Evolutionary conservation across 2,113 vertebrate species (phyloP).

Genomic region (Gila orcuttii): DNA sequence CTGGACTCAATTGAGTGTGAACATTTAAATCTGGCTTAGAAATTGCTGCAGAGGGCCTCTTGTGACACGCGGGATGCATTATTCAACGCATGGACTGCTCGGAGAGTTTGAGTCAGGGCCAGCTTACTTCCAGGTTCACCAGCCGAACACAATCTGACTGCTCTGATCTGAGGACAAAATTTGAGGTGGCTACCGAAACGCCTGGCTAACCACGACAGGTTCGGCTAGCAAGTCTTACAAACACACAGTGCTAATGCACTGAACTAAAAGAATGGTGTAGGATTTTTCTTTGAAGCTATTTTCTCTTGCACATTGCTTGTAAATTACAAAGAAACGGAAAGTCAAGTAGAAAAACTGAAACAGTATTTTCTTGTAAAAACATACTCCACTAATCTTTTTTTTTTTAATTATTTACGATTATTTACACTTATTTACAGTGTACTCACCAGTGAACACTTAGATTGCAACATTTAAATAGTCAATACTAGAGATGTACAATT

Average conservation of each 20-base stretch:
- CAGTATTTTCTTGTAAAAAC: too few species aligned
- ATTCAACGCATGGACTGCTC: conserved; percentile 60
- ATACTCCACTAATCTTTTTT: too few species aligned
- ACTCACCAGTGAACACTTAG: too few species aligned
- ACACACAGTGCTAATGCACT: conserved; percentile 1
- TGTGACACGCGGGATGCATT: conserved; percentile 65
- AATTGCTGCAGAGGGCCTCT: conserved; percentile 57
- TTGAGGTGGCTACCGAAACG: conserved; percentile 50
- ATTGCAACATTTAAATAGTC: too few species aligned
- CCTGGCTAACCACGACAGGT: conserved; percentile 44
- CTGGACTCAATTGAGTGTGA: conserved; percentile 58
- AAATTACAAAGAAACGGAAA: background rate
- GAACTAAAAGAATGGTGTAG: background rate
- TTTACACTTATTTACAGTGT: too few species aligned
- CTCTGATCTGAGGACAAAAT: conserved; percentile 54
- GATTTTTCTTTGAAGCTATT: background rate
- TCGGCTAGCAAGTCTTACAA: conserved; percentile 41
- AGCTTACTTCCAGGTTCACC: conserved; percentile 58
- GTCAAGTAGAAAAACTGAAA: too few species aligned
- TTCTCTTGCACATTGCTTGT: background rate
- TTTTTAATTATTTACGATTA: too few species aligned
- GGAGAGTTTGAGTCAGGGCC: conserved; percentile 52
- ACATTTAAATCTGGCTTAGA: conserved; percentile 66
- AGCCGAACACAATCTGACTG: conserved; percentile 55
- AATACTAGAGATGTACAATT: too few species aligned